Percentiles rank a stretch among this genome's conserved stretches.
Evolutionary conservation across 2,888 invertebrate species (phyloP).

Genomic region (Holacanthella duospinosa): DNA sequence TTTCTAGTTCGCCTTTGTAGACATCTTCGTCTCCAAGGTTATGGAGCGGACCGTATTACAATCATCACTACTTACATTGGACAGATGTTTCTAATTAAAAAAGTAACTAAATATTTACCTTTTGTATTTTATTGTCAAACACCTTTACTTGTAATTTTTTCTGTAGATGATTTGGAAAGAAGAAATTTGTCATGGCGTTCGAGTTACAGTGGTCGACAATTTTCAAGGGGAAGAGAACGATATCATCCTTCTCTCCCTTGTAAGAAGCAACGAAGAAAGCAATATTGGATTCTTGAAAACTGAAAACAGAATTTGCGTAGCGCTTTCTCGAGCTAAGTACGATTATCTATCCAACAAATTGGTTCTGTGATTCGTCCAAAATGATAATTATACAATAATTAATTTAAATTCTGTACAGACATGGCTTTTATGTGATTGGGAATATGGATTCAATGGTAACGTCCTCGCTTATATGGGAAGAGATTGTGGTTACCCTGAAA

Average conservation of each 20-base stretch:
- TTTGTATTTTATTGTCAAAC: too few relatives aligned
- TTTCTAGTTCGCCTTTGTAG: constrained; percentile 53
- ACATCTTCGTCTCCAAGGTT: constrained; percentile 54
- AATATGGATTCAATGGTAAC: neutral
- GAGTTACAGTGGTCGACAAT: constrained; percentile 61
- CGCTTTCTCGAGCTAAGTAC: constrained; percentile 59
- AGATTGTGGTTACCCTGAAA: neutral
- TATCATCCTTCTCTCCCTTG: constrained; percentile 66
- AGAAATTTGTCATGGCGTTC: constrained; percentile 46
- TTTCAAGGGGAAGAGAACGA: constrained; percentile 71
- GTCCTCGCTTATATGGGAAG: neutral
- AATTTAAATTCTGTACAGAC: neutral
- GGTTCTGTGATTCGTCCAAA: neutral
- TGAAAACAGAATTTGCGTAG: constrained; percentile 64
- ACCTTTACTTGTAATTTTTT: neutral
- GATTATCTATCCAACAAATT: neutral
- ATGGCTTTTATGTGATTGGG: neutral
- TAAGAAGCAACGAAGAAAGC: constrained; percentile 58
- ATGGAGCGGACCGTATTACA: constrained; percentile 54
- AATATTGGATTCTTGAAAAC: constrained; percentile 60
- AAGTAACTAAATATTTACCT: constrained; percentile 42
- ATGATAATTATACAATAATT: too few relatives aligned
- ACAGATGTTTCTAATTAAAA: constrained; percentile 52
- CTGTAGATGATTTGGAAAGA: neutral
- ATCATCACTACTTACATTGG: constrained; percentile 62